Conservation (phyloP, 2,113 vertebrate species). For the Petrocephalus microphthalmus region DNA sequence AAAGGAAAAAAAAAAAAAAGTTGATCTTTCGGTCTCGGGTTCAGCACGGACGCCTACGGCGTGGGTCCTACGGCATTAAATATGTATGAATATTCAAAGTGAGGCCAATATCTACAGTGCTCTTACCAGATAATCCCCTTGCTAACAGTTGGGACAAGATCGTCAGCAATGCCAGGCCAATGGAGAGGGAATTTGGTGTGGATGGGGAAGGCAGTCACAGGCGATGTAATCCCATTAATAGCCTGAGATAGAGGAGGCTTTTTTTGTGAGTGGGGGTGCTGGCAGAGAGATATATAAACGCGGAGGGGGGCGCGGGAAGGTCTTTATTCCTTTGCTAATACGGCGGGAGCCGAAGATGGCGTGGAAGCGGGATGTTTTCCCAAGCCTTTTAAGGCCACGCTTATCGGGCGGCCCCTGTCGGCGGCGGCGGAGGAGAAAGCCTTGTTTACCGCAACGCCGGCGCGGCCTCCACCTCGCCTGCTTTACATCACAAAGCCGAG, state of each 20-base stretch:
- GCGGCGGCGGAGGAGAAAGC: neutral
- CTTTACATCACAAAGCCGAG: constrained; percentile 19
- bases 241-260: neutral
- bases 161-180: constrained; percentile 3
- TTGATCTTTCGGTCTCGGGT: constrained; percentile 13
- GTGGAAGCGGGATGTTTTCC: neutral
- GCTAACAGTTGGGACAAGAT: constrained; percentile 28
- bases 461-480: neutral
- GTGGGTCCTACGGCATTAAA: constrained; percentile 33
- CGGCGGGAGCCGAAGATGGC: neutral
- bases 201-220: neutral
- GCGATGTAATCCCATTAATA: constrained; percentile 11
- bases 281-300: neutral
- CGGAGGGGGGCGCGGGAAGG: neutral
- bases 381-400: neutral
- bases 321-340: neutral
- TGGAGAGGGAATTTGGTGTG: neutral
- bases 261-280: neutral
- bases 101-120: constrained; percentile 25
- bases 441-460: constrained; percentile 10
- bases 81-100: constrained; percentile 38
- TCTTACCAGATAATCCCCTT: constrained; percentile 6
- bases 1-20: constrained; percentile 19
- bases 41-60: constrained; percentile 27
- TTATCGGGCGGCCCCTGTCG: neutral